Evolutionary conservation across 2,797 vertebrate genomes (phyloP).

Genomic region (Lepus townsendii): DNA sequence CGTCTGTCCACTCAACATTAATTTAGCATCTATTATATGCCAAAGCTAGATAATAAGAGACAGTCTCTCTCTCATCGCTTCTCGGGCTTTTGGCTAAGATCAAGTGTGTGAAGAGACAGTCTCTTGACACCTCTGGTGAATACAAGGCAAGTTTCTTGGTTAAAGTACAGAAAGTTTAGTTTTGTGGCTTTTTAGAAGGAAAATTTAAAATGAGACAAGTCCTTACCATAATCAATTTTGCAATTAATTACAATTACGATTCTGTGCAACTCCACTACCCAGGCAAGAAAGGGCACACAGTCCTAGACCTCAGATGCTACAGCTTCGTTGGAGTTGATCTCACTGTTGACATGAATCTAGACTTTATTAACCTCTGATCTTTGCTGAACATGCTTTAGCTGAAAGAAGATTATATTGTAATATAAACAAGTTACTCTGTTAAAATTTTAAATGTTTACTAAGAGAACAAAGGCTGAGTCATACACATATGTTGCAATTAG

Average conservation of each 20-base stretch:
- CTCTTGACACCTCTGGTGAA: not conserved
- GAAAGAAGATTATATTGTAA: conserved; percentile 32
- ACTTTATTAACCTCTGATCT: conserved; percentile 49
- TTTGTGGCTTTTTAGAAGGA: not conserved
- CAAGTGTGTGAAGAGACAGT: not conserved
- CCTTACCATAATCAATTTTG: not conserved
- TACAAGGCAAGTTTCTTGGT: not conserved
- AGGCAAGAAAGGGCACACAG: not conserved
- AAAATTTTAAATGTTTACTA: conserved; percentile 73
- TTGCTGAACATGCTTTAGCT: not conserved
- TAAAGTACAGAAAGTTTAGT: not conserved
- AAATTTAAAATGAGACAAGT: not conserved
- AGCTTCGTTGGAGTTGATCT: not conserved
- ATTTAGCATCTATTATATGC: not conserved
- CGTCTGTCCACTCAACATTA: not conserved
- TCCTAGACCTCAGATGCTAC: not conserved
- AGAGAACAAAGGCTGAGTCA: not conserved
- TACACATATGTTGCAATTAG: not conserved
- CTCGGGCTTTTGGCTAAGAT: too few relatives aligned
- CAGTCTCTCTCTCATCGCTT: too few relatives aligned
- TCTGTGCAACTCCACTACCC: not conserved
- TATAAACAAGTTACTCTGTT: conserved; percentile 55
- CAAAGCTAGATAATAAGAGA: not conserved
- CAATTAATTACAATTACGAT: conserved; percentile 33
- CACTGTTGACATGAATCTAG: not conserved